These are phyloP conservation scores for Mimachlamys varia DNA, from an alignment of 2,888 invertebrate species.

Conservation along the genomic window DNA sequence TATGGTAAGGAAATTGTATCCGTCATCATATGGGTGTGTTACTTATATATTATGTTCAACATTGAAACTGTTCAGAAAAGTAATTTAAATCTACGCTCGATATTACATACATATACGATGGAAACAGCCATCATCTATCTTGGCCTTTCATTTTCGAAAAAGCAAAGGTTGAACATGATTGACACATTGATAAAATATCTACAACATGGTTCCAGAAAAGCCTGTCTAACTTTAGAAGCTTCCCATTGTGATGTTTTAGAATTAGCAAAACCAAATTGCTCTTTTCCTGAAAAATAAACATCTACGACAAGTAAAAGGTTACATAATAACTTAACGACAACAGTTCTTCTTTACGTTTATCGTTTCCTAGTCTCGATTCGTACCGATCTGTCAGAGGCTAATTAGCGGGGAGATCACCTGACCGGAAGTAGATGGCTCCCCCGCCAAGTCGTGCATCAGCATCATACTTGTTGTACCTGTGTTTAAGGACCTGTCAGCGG, in stretches of 20 bases:
- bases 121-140: not conserved
- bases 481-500: not conserved
- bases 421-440: not conserved
- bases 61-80: no score
- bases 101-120: no score
- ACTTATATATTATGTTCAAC: no score
- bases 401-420: not conserved
- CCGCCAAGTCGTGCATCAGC: not conserved
- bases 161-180: not conserved
- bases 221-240: not conserved
- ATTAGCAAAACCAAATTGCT: not conserved
- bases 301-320: not conserved
- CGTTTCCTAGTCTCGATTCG: not conserved
- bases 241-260: not conserved
- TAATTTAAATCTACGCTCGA: no score
- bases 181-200: not conserved
- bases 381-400: constrained; percentile 16
- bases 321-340: constrained; percentile 10
- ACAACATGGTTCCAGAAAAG: not conserved
- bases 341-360: not conserved
- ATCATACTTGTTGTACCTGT: not conserved
- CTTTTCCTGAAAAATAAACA: not conserved
- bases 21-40: no score
- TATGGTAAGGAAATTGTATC: no score
- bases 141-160: not conserved